A percentile compares a stretch with the other conserved stretches of the same genome.
Evolutionary conservation across 2,113 vertebrate genomes (phyloP).

Genomic region (Mesitornis unicolor): DNA sequence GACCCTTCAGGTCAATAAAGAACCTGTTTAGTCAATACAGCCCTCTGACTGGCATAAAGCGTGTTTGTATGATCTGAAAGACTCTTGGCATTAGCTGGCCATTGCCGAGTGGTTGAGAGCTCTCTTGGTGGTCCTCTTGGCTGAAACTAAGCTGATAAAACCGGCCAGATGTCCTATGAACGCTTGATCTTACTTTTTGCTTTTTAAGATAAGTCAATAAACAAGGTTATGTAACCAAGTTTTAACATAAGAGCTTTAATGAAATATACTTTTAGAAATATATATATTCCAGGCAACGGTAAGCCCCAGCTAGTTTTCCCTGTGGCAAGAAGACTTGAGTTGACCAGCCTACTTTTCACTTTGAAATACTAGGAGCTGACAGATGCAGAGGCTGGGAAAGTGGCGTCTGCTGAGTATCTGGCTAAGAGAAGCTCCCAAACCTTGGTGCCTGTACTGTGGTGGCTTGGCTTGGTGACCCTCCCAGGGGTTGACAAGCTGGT

Average conservation of each 20-base stretch:
- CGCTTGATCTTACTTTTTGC: not conserved
- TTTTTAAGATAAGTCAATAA: constrained; percentile 29
- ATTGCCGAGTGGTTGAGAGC: not conserved
- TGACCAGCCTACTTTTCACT: not conserved
- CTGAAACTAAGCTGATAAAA: constrained; percentile 38
- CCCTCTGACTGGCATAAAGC: not conserved
- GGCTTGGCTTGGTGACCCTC: not conserved
- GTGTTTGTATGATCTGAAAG: not conserved
- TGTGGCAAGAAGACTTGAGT: not conserved
- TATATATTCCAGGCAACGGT: not conserved
- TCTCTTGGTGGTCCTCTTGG: constrained; percentile 24
- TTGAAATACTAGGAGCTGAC: not conserved
- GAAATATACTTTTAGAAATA: not conserved
- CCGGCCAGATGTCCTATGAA: constrained; percentile 46
- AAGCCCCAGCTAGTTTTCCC: not conserved
- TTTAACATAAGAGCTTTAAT: constrained; percentile 42
- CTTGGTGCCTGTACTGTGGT: not conserved
- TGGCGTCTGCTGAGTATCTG: not conserved
- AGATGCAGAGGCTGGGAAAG: not conserved
- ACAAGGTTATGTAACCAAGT: constrained; percentile 35
- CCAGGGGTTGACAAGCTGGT: not conserved
- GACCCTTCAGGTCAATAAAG: constrained; percentile 32
- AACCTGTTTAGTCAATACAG: not conserved
- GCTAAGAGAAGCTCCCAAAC: not conserved
- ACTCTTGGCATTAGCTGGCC: not conserved